Evolutionary conservation across 2,888 invertebrate species (phyloP).

Genomic region (Pandemis heparana): DNA sequence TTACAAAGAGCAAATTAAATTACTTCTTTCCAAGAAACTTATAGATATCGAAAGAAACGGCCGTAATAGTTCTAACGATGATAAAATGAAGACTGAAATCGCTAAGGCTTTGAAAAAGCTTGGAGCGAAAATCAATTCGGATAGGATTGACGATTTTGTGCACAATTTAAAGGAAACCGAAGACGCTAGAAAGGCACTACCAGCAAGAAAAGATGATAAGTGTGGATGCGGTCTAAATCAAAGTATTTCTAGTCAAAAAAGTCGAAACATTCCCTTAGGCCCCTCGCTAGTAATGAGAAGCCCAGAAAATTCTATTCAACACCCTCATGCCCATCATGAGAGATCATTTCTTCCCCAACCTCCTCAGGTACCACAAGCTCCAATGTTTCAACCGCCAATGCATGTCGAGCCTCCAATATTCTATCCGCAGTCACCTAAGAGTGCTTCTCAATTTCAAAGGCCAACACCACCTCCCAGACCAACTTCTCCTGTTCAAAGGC

Average conservation of each 20-base stretch:
- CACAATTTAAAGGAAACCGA: conserved; percentile 56
- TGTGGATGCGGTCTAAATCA: background rate
- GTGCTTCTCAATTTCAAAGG: background rate
- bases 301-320: background rate
- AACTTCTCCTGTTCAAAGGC: background rate
- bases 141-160: conserved; percentile 56
- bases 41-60: conserved; percentile 60
- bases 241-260: background rate
- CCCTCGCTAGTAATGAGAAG: background rate
- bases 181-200: conserved; percentile 48
- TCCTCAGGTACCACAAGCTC: background rate
- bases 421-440: background rate
- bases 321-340: background rate
- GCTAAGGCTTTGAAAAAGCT: conserved; percentile 56
- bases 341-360: background rate
- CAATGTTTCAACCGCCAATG: background rate
- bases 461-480: background rate
- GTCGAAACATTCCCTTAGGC: background rate
- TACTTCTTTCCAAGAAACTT: conserved; percentile 59
- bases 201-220: background rate
- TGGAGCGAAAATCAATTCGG: conserved; percentile 47
- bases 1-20: conserved; percentile 51
- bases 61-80: conserved; percentile 51
- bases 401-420: background rate
- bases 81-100: conserved; percentile 61